Evolutionary conservation across 2,113 vertebrate species (phyloP).

Genomic region (Sinocyclocheilus anophthalmus): DNA sequence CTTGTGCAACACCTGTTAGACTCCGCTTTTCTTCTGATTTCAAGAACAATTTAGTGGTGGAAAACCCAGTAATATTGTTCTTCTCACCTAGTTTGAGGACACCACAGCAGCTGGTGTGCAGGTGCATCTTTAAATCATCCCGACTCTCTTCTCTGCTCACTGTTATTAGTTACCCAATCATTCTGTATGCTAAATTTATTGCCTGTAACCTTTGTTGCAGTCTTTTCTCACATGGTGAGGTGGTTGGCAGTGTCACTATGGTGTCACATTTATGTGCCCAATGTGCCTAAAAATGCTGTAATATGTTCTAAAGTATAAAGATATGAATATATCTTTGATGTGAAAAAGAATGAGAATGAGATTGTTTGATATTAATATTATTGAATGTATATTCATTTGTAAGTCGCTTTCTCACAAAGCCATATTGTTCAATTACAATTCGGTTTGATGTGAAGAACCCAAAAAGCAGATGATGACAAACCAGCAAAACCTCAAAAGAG

Average conservation of each 20-base stretch:
- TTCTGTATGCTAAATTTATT: slow-evolving; percentile 26
- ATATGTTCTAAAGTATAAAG: neutral
- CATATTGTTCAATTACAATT: neutral
- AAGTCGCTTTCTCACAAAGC: neutral
- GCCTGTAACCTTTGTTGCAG: neutral
- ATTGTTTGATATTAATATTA: neutral
- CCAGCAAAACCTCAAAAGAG: slow-evolving; percentile 63
- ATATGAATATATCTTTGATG: no score
- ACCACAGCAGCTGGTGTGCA: slow-evolving; percentile 41
- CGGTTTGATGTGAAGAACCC: neutral
- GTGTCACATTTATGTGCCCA: neutral
- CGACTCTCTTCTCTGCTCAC: slow-evolving; percentile 26
- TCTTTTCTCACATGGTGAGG: neutral
- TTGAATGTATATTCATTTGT: neutral
- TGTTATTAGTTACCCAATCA: neutral
- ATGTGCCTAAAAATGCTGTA: neutral
- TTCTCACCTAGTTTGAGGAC: slow-evolving; percentile 16
- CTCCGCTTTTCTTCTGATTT: neutral
- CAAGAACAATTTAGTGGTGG: neutral
- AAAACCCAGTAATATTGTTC: slow-evolving; percentile 4
- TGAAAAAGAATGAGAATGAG: neutral
- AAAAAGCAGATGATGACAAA: slow-evolving; percentile 30
- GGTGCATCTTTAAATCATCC: slow-evolving; percentile 53
- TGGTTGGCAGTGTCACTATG: neutral
- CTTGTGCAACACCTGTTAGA: neutral